Evolutionary conservation across 2,888 invertebrate genomes (phyloP).

Genomic region (Ligdia adustata): DNA sequence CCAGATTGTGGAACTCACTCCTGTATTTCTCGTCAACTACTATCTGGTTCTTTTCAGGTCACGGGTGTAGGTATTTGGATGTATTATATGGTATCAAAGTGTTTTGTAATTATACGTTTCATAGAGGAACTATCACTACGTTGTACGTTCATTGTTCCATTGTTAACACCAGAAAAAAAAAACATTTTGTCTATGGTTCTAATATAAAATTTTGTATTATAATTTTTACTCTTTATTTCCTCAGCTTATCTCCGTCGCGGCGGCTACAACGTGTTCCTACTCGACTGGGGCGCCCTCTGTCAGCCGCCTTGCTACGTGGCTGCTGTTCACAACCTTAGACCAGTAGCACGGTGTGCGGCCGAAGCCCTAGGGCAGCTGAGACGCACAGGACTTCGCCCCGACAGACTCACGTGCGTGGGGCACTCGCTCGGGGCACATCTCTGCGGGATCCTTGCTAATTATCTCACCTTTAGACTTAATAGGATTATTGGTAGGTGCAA

Average conservation of each 20-base stretch:
- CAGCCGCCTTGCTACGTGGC: slow-evolving; percentile 89
- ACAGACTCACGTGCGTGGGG: slow-evolving; percentile 89
- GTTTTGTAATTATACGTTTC: too few species aligned
- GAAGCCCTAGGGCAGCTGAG: slow-evolving; percentile 86
- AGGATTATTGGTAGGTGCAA: slow-evolving; percentile 87
- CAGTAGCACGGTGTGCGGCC: slow-evolving; percentile 88
- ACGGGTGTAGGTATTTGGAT: too few species aligned
- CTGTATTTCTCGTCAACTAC: too few species aligned
- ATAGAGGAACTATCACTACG: too few species aligned
- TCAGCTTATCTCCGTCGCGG: slow-evolving; percentile 90
- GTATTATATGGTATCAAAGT: too few species aligned
- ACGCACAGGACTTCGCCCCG: slow-evolving; percentile 86
- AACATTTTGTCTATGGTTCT: too few species aligned
- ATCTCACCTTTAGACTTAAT: slow-evolving; percentile 88
- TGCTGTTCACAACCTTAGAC: slow-evolving; percentile 89
- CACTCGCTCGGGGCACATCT: slow-evolving; percentile 91
- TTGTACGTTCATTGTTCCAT: too few species aligned
- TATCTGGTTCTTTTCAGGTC: too few species aligned
- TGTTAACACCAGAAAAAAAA: too few species aligned
- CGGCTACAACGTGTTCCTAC: slow-evolving; percentile 89
- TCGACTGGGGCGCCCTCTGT: slow-evolving; percentile 90
- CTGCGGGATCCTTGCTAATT: slow-evolving; percentile 90
- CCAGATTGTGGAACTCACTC: too few species aligned
- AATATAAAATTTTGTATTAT: too few species aligned
- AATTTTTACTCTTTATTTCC: too few species aligned